A percentile compares a stretch with the other conserved stretches of the same genome.
phyloP scores from a whole-genome alignment of 2,797 vertebrate species.

The Eidolon dupreanum region DNA sequence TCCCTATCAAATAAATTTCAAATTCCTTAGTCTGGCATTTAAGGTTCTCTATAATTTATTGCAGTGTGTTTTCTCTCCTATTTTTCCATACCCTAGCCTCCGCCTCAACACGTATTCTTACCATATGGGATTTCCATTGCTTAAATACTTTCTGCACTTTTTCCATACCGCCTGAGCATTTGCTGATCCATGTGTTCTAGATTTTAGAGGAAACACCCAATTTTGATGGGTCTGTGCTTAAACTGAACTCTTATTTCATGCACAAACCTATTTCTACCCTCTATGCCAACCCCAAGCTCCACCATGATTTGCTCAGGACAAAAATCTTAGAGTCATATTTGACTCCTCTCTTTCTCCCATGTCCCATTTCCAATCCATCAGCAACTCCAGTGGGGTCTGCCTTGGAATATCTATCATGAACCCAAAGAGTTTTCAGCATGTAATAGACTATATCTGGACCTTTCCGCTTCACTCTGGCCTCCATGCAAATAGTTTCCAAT shows the following conservation, averaged over 20 bases:
- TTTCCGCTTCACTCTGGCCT: background rate
- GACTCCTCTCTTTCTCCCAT: background rate
- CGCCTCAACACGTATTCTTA: background rate
- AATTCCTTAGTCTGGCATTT: background rate
- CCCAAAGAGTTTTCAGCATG: background rate
- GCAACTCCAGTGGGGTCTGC: background rate
- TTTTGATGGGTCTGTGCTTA: background rate
- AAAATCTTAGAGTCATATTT: background rate
- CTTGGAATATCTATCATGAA: background rate
- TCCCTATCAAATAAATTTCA: background rate
- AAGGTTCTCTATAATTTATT: background rate
- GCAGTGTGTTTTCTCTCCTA: background rate
- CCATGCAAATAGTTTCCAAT: background rate
- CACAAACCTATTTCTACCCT: background rate
- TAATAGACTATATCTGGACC: background rate
- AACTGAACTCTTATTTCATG: background rate
- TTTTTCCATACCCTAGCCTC: background rate
- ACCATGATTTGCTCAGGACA: background rate
- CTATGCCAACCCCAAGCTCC: background rate
- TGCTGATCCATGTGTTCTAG: background rate
- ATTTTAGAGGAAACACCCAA: constrained; percentile 14
- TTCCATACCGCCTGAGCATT: background rate
- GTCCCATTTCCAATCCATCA: background rate
- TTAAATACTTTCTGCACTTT: background rate
- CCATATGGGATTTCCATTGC: background rate